Evolutionary conservation across 2,113 vertebrate species (phyloP).

Genomic region (Trinectes maculatus): DNA sequence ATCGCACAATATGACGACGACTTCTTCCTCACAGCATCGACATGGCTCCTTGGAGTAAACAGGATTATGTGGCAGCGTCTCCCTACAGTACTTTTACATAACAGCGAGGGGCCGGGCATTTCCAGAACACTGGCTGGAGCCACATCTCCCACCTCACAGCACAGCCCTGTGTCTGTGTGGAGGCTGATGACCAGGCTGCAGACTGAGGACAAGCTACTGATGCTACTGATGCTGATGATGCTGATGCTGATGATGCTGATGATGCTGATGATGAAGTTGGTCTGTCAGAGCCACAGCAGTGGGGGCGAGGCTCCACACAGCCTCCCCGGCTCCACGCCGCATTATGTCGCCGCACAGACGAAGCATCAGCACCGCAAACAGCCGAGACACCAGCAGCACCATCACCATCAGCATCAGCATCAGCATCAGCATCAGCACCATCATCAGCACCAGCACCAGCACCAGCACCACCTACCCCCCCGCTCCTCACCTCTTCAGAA

Average conservation of each 20-base stretch:
- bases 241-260: too few species aligned
- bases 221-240: too few species aligned
- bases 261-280: too few species aligned
- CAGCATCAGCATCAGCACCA: background rate
- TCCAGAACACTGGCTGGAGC: conserved; percentile 31
- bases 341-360: conserved; percentile 54
- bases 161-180: too few species aligned
- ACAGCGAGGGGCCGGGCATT: conserved; percentile 44
- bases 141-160: conserved; percentile 30
- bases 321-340: conserved; percentile 47
- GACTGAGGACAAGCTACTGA: too few species aligned
- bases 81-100: conserved; percentile 49
- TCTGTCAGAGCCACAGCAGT: too few species aligned
- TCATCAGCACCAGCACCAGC: background rate
- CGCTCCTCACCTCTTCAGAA: conserved; percentile 83
- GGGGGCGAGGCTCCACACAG: conserved; percentile 13
- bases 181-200: too few species aligned
- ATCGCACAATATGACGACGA: background rate
- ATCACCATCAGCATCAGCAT: background rate
- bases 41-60: too few species aligned
- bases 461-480: background rate
- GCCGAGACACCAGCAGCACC: conserved; percentile 25
- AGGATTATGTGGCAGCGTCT: conserved; percentile 35
- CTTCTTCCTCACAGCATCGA: conserved; percentile 10
- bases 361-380: conserved; percentile 3